Evolutionary conservation across 2,113 vertebrate species (phyloP).

Genomic region (Panthera uncia): DNA sequence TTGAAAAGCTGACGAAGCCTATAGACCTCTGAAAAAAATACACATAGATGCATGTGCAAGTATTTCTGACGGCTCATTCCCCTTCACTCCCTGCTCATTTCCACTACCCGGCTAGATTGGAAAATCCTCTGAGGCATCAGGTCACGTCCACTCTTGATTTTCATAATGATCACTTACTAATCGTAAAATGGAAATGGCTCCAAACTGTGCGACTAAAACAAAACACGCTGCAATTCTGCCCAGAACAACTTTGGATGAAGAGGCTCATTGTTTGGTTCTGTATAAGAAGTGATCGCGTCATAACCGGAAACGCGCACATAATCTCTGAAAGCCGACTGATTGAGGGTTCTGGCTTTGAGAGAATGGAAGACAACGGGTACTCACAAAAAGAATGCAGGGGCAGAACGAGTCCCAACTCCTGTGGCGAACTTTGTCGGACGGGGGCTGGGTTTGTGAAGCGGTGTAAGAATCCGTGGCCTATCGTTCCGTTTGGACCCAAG

Average conservation of each 20-base stretch:
- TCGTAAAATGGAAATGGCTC: slow-evolving; percentile 61
- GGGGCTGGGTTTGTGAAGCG: background rate
- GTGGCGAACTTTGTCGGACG: background rate
- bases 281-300: slow-evolving; percentile 65
- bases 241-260: slow-evolving; percentile 71
- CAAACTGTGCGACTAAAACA: slow-evolving; percentile 60
- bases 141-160: slow-evolving; percentile 63
- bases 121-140: background rate
- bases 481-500: slow-evolving; percentile 2
- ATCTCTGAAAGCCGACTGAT: slow-evolving; percentile 60
- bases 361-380: slow-evolving; percentile 22
- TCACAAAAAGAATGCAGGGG: background rate
- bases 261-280: slow-evolving; percentile 62
- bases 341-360: slow-evolving; percentile 45
- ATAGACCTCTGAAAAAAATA: slow-evolving; percentile 53
- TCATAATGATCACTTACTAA: slow-evolving; percentile 70
- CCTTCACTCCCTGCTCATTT: slow-evolving; percentile 22
- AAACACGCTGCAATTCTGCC: slow-evolving; percentile 53
- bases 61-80: slow-evolving; percentile 48
- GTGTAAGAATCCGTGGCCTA: background rate
- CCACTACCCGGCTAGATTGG: background rate
- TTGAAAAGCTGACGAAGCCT: slow-evolving; percentile 51
- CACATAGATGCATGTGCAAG: slow-evolving; percentile 30
- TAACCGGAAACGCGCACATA: slow-evolving; percentile 59
- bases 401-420: background rate